phyloP scores from a whole-genome alignment of 2,797 vertebrate species.

The Molothrus aeneus region DNA sequence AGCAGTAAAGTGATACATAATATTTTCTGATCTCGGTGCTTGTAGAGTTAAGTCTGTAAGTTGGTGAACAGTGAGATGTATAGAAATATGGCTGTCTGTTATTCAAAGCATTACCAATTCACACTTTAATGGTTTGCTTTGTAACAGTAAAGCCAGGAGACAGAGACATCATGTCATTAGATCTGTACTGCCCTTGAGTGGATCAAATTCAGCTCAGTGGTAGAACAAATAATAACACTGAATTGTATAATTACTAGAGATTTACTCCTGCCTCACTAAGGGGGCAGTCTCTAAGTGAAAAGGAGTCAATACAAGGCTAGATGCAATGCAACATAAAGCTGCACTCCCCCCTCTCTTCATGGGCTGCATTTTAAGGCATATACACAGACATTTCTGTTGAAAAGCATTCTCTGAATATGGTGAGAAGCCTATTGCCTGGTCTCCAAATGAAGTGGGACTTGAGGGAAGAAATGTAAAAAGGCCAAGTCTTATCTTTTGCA shows the following conservation, averaged over 20 bases:
- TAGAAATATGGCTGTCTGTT: neutral
- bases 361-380: neutral
- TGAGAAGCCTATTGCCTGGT: neutral
- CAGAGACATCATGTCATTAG: neutral
- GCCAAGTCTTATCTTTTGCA: neutral
- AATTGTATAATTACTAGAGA: neutral
- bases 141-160: constrained; percentile 9
- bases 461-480: neutral
- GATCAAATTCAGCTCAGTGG: neutral
- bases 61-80: neutral
- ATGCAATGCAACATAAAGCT: neutral
- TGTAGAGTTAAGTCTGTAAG: neutral
- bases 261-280: neutral
- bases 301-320: neutral
- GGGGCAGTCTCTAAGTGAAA: neutral
- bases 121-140: neutral
- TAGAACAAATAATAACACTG: neutral
- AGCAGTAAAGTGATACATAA: neutral
- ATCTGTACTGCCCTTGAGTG: neutral
- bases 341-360: neutral
- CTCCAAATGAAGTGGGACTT: neutral
- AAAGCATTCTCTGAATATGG: neutral
- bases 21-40: neutral
- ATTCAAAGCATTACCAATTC: neutral
- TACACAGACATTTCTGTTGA: neutral